Percentiles rank a stretch among this genome's conserved stretches.
Evolutionary conservation across 2,113 vertebrate species (phyloP).

Genomic region (Acanthochromis polyacanthus): DNA sequence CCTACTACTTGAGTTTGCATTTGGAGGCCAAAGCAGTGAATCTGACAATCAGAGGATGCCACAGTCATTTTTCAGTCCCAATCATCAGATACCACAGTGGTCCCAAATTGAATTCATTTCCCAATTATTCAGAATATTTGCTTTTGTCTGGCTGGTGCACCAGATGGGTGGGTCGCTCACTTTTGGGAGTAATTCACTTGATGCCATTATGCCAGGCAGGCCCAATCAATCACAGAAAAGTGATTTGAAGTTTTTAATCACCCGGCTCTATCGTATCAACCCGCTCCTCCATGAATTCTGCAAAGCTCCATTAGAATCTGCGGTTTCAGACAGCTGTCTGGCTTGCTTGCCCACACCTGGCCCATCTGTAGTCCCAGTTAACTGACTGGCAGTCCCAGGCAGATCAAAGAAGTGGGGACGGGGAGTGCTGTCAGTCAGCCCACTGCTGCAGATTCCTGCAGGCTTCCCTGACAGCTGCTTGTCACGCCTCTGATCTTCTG

Average conservation of each 20-base stretch:
- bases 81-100: conserved; percentile 48
- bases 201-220: conserved; percentile 66
- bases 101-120: conserved; percentile 64
- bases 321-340: conserved; percentile 69
- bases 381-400: conserved; percentile 68
- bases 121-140: conserved; percentile 67
- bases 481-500: conserved; percentile 77
- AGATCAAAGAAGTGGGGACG: conserved; percentile 78
- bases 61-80: conserved; percentile 42
- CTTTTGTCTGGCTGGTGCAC: conserved; percentile 56
- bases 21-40: conserved; percentile 10
- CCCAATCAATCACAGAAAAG: conserved; percentile 74
- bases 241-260: conserved; percentile 74
- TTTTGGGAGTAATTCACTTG: conserved; percentile 65
- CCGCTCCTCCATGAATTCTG: conserved; percentile 45
- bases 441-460: conserved; percentile 66
- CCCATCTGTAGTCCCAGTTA: conserved; percentile 73
- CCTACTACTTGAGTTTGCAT: conserved; percentile 38
- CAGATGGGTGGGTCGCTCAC: conserved; percentile 64
- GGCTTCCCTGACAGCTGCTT: conserved; percentile 75
- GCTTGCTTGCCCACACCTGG: conserved; percentile 72
- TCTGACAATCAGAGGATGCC: conserved; percentile 48
- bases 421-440: conserved; percentile 72
- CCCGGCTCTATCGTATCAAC: conserved; percentile 41
- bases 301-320: conserved; percentile 51